Percentiles rank a stretch among this genome's conserved stretches.
Conservation (phyloP, 2,888 invertebrate species). For the Xylocampa areola region DNA sequence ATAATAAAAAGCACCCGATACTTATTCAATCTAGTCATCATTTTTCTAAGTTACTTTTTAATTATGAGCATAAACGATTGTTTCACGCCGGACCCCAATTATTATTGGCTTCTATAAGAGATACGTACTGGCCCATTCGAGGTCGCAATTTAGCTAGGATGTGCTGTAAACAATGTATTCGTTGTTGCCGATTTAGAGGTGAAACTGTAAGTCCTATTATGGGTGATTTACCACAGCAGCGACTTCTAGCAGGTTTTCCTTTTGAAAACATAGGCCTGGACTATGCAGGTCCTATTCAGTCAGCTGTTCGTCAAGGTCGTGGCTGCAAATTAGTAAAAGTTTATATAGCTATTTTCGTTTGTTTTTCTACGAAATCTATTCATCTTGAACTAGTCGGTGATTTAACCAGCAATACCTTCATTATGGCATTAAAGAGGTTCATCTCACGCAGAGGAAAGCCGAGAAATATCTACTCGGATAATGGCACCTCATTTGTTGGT, state of each 20-base stretch:
- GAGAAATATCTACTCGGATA: too few species aligned
- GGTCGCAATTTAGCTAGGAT: constrained; percentile 43
- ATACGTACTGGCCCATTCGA: constrained; percentile 52
- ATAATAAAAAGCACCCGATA: constrained; percentile 44
- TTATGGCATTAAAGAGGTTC: too few species aligned
- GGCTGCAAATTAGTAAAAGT: too few species aligned
- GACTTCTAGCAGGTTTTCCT: constrained; percentile 32
- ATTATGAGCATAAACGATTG: constrained; percentile 39
- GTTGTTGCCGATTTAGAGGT: constrained; percentile 19
- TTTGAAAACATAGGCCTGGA: constrained; percentile 42
- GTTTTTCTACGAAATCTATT: too few species aligned
- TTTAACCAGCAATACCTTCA: too few species aligned
- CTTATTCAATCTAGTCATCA: constrained; percentile 57
- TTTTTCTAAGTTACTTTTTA: constrained; percentile 46
- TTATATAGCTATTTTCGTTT: too few species aligned
- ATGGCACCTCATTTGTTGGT: too few species aligned
- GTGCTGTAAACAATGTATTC: constrained; percentile 4
- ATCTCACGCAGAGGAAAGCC: too few species aligned
- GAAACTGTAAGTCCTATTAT: constrained; percentile 32
- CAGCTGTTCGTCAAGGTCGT: too few species aligned
- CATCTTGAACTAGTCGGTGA: too few species aligned
- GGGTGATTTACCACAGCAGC: constrained; percentile 51
- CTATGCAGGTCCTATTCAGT: constrained; percentile 54
- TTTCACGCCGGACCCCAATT: too few species aligned
- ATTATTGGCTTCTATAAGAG: too few species aligned